Evolutionary conservation across 2,797 vertebrate species (phyloP).

Genomic region (Channa striata): DNA sequence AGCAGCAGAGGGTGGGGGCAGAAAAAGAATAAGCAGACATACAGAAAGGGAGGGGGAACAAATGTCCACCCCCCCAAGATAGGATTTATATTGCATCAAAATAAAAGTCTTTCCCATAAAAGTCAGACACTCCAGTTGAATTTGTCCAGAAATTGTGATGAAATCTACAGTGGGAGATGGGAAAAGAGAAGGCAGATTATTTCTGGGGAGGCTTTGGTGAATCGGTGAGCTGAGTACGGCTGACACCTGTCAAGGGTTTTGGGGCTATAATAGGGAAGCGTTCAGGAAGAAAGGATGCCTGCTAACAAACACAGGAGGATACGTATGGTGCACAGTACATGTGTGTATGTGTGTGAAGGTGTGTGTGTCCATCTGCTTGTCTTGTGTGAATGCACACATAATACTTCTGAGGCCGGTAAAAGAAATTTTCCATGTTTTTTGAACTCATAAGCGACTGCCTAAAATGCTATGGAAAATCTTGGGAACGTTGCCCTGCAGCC

Average conservation of each 20-base stretch:
- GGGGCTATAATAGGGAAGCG: conserved; percentile 73
- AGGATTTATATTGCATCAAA: conserved; percentile 79
- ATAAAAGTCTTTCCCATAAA: conserved; percentile 79
- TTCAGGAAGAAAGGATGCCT: conserved; percentile 74
- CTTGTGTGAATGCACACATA: conserved; percentile 51
- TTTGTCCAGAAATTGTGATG: conserved; percentile 81
- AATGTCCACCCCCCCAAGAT: conserved; percentile 46
- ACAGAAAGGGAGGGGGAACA: conserved; percentile 20
- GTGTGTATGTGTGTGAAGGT: conserved; percentile 39
- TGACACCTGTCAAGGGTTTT: conserved; percentile 84
- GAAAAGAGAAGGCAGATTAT: conserved; percentile 70
- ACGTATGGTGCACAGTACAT: conserved; percentile 32
- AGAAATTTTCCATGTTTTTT: conserved; percentile 59
- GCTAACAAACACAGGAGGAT: conserved; percentile 74
- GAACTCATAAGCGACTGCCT: conserved; percentile 24
- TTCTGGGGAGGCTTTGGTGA: conserved; percentile 78
- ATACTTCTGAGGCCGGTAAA: conserved; percentile 54
- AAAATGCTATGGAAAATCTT: conserved; percentile 48
- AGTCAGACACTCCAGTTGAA: conserved; percentile 74
- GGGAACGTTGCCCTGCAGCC: conserved; percentile 47
- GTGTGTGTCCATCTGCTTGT: conserved; percentile 20
- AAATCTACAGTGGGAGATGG: conserved; percentile 77
- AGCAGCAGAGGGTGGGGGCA: conserved; percentile 49
- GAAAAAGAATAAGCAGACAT: conserved; percentile 45
- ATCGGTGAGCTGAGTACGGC: conserved; percentile 73